Evolutionary conservation across 2,797 vertebrate species (phyloP).

Genomic region (Trematomus bernacchii): DNA sequence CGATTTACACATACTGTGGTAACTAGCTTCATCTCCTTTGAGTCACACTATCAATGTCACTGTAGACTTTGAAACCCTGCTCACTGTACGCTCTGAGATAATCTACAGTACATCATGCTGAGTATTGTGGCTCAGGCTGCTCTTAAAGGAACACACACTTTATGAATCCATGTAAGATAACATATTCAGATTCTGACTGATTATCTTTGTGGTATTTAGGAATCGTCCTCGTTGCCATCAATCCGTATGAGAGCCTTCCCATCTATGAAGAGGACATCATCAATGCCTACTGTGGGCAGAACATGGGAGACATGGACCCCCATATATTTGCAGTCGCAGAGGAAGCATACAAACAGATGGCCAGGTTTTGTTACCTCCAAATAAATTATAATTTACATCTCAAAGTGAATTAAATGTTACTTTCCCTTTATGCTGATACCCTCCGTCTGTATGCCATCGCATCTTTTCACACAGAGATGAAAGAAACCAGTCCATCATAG

Average conservation of each 20-base stretch:
- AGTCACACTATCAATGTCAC: conserved; percentile 67
- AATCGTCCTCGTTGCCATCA: conserved; percentile 97
- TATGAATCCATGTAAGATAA: conserved; percentile 1
- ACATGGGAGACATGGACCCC: conserved; percentile 98
- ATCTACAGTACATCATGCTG: conserved; percentile 49
- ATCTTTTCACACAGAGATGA: conserved; percentile 87
- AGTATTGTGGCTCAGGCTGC: conserved; percentile 37
- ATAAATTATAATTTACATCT: conserved; percentile 11
- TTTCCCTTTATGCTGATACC: background rate
- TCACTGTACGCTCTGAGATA: conserved; percentile 52
- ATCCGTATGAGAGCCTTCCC: conserved; percentile 95
- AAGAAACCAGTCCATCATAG: conserved; percentile 97
- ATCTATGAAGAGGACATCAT: conserved; percentile 98
- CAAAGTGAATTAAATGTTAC: background rate
- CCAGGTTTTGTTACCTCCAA: conserved; percentile 84
- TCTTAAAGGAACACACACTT: conserved; percentile 63
- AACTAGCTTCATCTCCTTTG: conserved; percentile 73
- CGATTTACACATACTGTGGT: conserved; percentile 99
- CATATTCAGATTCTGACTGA: background rate
- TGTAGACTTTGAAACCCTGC: conserved; percentile 81
- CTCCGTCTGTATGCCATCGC: background rate
- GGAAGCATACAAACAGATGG: conserved; percentile 98
- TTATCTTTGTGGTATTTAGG: conserved; percentile 78
- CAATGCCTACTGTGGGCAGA: conserved; percentile 95
- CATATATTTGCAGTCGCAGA: conserved; percentile 99